Evolutionary conservation across 1,140 invertebrate genomes (phyloP).

Genomic region (Pseudomyrmex gracilis): DNA sequence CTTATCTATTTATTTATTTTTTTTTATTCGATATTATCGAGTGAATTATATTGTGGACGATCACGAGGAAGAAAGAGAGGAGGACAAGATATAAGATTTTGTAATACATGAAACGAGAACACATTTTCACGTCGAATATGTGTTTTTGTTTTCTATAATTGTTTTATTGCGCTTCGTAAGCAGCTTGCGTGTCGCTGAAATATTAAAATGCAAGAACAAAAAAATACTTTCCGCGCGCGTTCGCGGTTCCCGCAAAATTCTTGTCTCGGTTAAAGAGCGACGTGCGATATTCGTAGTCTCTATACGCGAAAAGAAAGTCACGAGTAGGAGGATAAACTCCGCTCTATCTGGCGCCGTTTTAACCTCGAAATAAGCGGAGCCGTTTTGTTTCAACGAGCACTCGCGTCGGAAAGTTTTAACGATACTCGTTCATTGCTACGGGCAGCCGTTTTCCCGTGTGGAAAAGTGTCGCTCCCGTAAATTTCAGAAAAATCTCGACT

Average conservation of each 20-base stretch:
- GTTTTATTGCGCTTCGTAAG: slow-evolving; percentile 6
- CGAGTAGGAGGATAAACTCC: slow-evolving; percentile 28
- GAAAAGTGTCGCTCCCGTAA: slow-evolving; percentile 53
- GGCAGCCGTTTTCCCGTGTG: slow-evolving; percentile 14
- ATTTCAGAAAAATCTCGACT: slow-evolving; percentile 62
- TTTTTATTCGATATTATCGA: not conserved
- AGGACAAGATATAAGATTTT: not conserved
- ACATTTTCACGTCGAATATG: not conserved
- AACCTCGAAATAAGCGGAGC: slow-evolving; percentile 53
- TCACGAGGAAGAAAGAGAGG: no score
- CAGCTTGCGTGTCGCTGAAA: not conserved
- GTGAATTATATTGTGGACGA: not conserved
- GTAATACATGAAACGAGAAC: not conserved
- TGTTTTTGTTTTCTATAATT: not conserved
- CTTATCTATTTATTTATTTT: not conserved
- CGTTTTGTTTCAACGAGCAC: slow-evolving; percentile 51
- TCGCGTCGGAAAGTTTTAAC: slow-evolving; percentile 53
- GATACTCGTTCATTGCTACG: slow-evolving; percentile 51
- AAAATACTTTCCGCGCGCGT: slow-evolving; percentile 9
- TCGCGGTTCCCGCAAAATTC: not conserved
- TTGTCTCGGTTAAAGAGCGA: not conserved
- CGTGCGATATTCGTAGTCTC: slow-evolving; percentile 33
- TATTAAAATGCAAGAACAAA: slow-evolving; percentile 38
- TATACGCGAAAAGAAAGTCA: slow-evolving; percentile 30
- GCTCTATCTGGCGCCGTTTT: slow-evolving; percentile 39